These are phyloP conservation scores for Drosophila borborema DNA, from an alignment of 2,888 invertebrate species.

Conservation along the genomic window DNA sequence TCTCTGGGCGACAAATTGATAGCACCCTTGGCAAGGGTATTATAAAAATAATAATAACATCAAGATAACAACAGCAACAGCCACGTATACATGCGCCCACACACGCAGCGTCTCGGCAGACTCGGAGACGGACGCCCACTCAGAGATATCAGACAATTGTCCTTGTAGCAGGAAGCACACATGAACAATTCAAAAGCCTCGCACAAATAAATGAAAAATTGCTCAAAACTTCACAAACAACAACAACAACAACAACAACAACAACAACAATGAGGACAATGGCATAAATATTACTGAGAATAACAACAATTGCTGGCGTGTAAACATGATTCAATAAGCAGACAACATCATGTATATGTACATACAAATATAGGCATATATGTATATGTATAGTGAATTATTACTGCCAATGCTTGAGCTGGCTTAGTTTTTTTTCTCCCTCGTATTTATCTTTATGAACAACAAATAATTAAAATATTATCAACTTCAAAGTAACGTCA, in stretches of 20 bases:
- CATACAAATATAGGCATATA: background rate
- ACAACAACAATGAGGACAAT: constrained; percentile 3
- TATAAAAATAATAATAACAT: constrained; percentile 20
- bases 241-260: constrained; percentile 18
- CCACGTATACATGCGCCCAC: background rate
- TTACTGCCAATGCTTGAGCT: background rate
- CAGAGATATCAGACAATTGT: constrained; percentile 9
- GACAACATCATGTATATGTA: background rate
- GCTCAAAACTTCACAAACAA: constrained; percentile 18
- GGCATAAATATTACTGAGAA: constrained; percentile 1
- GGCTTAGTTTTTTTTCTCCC: background rate
- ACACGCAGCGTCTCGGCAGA: background rate
- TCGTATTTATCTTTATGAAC: constrained; percentile 6
- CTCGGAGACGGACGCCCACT: constrained; percentile 1
- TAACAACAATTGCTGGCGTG: constrained; percentile 14
- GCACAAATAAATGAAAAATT: constrained; percentile 41
- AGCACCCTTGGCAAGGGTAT: constrained; percentile 4
- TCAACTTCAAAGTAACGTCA: constrained; percentile 29
- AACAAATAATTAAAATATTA: constrained; percentile 30
- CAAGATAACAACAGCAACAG: constrained; percentile 5
- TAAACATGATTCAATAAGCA: constrained; percentile 30
- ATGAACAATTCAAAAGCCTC: constrained; percentile 28
- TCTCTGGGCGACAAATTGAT: background rate
- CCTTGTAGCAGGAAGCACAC: constrained; percentile 22
- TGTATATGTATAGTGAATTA: background rate